Evolutionary conservation across 2,888 invertebrate species (phyloP).

Genomic region (Lottia scabra): DNA sequence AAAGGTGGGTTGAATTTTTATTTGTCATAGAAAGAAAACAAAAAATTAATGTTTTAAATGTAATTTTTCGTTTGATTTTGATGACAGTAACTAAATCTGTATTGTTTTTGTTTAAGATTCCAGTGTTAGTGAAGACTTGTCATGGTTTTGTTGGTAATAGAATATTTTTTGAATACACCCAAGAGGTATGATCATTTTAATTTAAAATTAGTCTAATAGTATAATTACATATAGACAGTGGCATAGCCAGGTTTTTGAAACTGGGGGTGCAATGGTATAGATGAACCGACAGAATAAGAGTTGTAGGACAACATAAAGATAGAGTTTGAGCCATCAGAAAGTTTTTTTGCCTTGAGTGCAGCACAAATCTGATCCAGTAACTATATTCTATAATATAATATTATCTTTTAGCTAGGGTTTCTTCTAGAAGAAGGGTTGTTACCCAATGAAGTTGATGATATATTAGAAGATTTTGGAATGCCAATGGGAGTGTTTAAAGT

Average conservation of each 20-base stretch:
- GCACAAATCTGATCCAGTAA: too few species aligned
- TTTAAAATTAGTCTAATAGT: too few species aligned
- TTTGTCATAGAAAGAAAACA: too few species aligned
- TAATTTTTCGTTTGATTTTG: too few species aligned
- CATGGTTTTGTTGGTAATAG: slow-evolving; percentile 63
- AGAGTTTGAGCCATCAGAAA: background rate
- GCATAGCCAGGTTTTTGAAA: too few species aligned
- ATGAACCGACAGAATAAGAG: too few species aligned
- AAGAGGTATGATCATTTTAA: slow-evolving; percentile 43
- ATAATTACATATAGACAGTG: too few species aligned
- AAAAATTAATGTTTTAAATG: too few species aligned
- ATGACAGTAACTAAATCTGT: too few species aligned
- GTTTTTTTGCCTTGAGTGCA: background rate
- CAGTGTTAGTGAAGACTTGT: slow-evolving; percentile 61
- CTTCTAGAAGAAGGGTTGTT: slow-evolving; percentile 59
- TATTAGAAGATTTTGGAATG: slow-evolving; percentile 60
- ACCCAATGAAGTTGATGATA: slow-evolving; percentile 50
- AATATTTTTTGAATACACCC: slow-evolving; percentile 40
- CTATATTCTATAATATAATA: too few species aligned
- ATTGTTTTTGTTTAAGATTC: slow-evolving; percentile 39
- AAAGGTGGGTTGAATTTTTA: slow-evolving; percentile 48
- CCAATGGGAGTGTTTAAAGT: slow-evolving; percentile 58
- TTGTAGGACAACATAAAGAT: too few species aligned
- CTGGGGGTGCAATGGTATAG: too few species aligned
- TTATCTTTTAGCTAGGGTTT: slow-evolving; percentile 45